Evolutionary conservation across 2,113 vertebrate genomes (phyloP).

Genomic region (Opisthocomus hoazin): DNA sequence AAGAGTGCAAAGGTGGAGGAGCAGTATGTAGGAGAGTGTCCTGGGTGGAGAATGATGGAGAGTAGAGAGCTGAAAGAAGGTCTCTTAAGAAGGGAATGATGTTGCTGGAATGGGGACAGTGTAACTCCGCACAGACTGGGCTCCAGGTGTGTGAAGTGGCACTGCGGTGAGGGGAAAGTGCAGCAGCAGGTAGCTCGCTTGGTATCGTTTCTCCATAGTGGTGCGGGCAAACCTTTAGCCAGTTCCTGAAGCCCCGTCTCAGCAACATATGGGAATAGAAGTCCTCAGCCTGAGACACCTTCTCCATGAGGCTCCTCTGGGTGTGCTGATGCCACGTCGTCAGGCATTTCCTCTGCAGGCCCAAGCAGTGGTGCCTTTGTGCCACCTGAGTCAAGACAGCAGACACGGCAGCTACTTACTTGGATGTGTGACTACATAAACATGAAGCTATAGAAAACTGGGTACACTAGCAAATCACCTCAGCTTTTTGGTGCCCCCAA

Average conservation of each 20-base stretch:
- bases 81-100: neutral
- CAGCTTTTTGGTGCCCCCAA: neutral
- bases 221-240: conserved; percentile 76
- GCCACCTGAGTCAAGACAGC: conserved; percentile 77
- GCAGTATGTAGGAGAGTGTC: neutral
- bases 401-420: neutral
- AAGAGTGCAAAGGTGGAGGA: neutral
- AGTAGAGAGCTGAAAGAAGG: neutral
- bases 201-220: neutral
- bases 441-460: neutral
- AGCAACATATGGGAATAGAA: conserved; percentile 73
- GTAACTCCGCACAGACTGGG: neutral
- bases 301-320: conserved; percentile 62
- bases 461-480: neutral
- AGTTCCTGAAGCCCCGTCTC: conserved; percentile 70
- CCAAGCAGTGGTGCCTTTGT: conserved; percentile 67
- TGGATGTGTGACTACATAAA: neutral
- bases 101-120: neutral
- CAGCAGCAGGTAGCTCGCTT: neutral
- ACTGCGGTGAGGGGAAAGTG: accelerated
- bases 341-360: conserved; percentile 73
- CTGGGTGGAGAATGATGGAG: neutral
- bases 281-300: conserved; percentile 70
- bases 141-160: neutral
- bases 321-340: conserved; percentile 74